Base-by-base conservation (phyloP, 2,888 invertebrate species). In the Epinotia bilunana region DNA sequence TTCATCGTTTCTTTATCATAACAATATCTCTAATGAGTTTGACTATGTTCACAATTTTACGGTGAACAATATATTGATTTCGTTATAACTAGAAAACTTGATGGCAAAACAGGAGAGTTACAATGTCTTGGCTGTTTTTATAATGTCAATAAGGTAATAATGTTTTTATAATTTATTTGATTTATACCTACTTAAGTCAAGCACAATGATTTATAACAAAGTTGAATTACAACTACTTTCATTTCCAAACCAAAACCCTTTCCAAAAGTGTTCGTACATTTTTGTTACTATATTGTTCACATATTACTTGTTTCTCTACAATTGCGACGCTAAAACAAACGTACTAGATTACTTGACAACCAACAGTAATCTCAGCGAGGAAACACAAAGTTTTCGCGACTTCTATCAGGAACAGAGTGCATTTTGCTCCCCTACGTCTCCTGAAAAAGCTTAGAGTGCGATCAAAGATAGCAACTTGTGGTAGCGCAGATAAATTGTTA, bases 381-480 rank as follows among this genome's bases (percentile, higher is more conserved):
- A 16, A 49, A 49, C 58, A 16, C 68, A 16, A 68, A 68, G 68
- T 68, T 68, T 68, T 43, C 33, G 64, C 46, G 55, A 53, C 49
- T 67, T 23, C 43, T 58, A 58, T 74, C 69, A 53, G 69, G 18
- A 33, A 16, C 57, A 16, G 23, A 68, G 23, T 68, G 43, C 68
- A 68, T 58, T 64, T 68, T 68, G 57, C 57, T 68, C 68, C 43
- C 58, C 43, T 68, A 43, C 16, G 43, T 20, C 43, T 13, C 57
- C 12, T 12, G 67, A 11, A 20, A 67, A 49, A 55, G 67, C 68
- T 68, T 39, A 68, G 68, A 20, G 57, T 16, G 5, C 49, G 46
- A 68, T 68, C 58, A 57, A n/a, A 58, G 68, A 68, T 68, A 58
- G 68, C 57, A 23, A 68, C 5, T 28, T 53, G 65, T 5, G 49